Conservation (phyloP, 2,797 vertebrate genomes). For the Zenarchopterus dispar region DNA sequence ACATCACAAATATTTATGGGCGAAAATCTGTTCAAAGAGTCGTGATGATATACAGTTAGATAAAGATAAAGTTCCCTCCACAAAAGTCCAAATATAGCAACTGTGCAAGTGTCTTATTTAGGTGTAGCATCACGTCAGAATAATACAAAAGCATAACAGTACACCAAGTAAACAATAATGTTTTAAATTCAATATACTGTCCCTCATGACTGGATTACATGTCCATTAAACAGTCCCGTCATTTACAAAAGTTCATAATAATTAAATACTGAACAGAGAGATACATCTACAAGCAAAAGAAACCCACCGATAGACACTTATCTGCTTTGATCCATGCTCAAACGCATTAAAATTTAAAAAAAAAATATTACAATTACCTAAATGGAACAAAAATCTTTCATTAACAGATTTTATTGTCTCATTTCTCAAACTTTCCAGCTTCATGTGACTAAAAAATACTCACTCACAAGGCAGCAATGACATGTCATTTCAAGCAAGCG, state of each 20-base stretch:
- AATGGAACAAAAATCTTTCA: neutral
- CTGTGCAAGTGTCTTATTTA: conserved; percentile 34
- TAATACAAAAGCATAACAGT: conserved; percentile 36
- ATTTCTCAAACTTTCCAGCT: neutral
- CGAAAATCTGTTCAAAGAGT: conserved; percentile 29
- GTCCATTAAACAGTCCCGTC: conserved; percentile 34
- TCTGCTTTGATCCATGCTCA: conserved; percentile 8
- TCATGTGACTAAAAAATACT: conserved; percentile 9
- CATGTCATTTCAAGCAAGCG: conserved; percentile 12
- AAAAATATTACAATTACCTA: conserved; percentile 11
- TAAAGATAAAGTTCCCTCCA: conserved; percentile 4
- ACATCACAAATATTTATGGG: conserved; percentile 51
- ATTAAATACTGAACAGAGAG: conserved; percentile 42
- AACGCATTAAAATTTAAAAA: too few relatives aligned
- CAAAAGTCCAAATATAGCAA: conserved; percentile 27
- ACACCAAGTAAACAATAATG: conserved; percentile 59
- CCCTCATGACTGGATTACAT: conserved; percentile 33
- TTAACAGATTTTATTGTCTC: neutral
- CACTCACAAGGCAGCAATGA: conserved; percentile 21
- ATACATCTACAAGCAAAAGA: conserved; percentile 36
- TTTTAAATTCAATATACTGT: conserved; percentile 41
- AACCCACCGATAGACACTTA: conserved; percentile 15
- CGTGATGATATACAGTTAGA: conserved; percentile 34
- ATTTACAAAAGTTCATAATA: conserved; percentile 61
- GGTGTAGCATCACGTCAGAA: conserved; percentile 36